phyloP scores from a whole-genome alignment of 1,140 invertebrate genomes.

The Rhyzopertha dominica region DNA sequence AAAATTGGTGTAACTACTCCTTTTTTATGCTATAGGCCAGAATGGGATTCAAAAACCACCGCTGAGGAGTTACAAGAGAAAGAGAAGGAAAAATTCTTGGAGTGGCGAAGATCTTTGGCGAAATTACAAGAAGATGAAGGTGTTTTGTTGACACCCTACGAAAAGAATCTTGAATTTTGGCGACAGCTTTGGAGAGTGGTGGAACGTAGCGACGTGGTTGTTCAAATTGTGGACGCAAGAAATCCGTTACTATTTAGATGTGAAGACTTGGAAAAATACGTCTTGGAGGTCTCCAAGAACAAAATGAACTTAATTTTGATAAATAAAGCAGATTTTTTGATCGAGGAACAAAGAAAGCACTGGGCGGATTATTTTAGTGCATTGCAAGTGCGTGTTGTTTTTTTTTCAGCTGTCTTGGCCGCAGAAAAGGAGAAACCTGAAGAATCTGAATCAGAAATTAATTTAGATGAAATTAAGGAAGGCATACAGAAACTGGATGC shows the following conservation, averaged over 20 bases:
- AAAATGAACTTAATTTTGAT: constrained; percentile 84
- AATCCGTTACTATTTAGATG: constrained; percentile 94
- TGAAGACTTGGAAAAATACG: constrained; percentile 91
- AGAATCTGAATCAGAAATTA: constrained; percentile 39
- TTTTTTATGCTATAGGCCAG: constrained; percentile 56
- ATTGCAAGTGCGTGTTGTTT: constrained; percentile 62
- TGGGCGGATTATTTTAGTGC: constrained; percentile 88
- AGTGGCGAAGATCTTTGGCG: constrained; percentile 82
- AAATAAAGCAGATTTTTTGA: constrained; percentile 97
- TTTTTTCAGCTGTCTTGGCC: constrained; percentile 74
- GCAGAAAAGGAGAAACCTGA: constrained; percentile 42
- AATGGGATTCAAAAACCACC: constrained; percentile 71
- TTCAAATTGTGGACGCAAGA: constrained; percentile 95
- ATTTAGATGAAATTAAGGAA: constrained; percentile 29
- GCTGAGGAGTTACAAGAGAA: constrained; percentile 69
- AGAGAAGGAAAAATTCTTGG: constrained; percentile 79
- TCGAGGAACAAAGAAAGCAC: constrained; percentile 66
- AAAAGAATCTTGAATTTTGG: constrained; percentile 98
- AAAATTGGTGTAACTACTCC: no score
- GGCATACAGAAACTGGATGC: constrained; percentile 35
- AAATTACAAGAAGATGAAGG: constrained; percentile 74
- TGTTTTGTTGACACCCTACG: constrained; percentile 90
- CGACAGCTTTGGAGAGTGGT: constrained; percentile 97
- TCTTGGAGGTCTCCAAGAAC: constrained; percentile 71
- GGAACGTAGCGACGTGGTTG: constrained; percentile 90